Base-by-base conservation (phyloP, 2,113 vertebrate genomes). In the Vidua chalybeata region DNA sequence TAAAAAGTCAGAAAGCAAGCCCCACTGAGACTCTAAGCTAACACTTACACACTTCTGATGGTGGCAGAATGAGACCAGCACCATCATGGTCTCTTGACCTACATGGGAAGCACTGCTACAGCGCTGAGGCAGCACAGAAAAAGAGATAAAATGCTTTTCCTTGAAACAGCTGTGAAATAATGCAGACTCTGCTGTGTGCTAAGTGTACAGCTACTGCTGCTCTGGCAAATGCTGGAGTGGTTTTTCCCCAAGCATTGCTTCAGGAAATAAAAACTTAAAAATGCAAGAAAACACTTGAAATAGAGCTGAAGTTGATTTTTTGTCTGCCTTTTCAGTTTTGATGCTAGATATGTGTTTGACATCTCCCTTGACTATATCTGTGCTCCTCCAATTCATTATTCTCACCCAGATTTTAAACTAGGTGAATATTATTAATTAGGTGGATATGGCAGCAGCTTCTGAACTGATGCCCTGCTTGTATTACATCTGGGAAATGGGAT, bases 141-240 rank as follows among this genome's bases (percentile, higher is more conserved):
- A 46, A 96, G 68, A 93, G 84, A 95, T 46, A 83, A 91, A 94
- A 94, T 82, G 74, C 76, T 96, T 95, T 95, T 63, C 79, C 80
- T 88, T 89, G 84, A 85, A 96, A 87, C 31, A 96, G 80, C 71
- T 91, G 80, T 64, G 90, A 87, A 97, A 97, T 97, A 85, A 94
- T 62, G 89, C 56, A 63, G 82, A 94, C 86, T 97, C 93, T 84
- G 89, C 90, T 93, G 69, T 67, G 91, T 89, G 84, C 58, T 93
- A 94, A 97, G 86, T 41, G 37, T 49, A 46, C 26, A 43, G 64
- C 68, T 52, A 96, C 72, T 55, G 66, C 75, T 95, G 75, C 51
- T 89, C 64, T 74, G 75, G 86, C 54, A 93, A 90, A 87, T 1
- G 7, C 67, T 77, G 48, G 31, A 6, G 2, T 48, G 55, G 14